phyloP scores from a whole-genome alignment of 2,113 vertebrate species.

The Lipophrys pholis region DNA sequence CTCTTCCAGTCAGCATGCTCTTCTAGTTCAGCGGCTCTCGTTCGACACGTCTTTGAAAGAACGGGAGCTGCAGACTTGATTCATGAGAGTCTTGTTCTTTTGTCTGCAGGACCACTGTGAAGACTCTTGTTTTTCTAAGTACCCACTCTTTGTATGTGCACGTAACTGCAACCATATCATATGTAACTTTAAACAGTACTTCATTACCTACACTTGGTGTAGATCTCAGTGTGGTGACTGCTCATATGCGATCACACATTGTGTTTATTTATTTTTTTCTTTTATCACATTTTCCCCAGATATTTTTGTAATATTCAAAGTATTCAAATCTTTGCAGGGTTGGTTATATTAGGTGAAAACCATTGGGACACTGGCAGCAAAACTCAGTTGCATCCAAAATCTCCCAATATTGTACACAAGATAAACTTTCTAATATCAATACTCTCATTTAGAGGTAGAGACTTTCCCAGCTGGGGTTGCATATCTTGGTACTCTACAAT shows the following conservation, averaged over 20 bases:
- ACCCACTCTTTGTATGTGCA: not conserved
- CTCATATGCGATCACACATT: not conserved
- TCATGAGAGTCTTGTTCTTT: slow-evolving; percentile 4
- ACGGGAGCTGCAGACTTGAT: not conserved
- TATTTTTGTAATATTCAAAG: not conserved
- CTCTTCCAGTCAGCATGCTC: slow-evolving; percentile 11
- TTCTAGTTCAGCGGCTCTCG: slow-evolving; percentile 4
- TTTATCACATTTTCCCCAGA: not conserved
- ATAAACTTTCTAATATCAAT: not conserved
- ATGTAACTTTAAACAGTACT: not conserved
- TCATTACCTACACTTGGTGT: not conserved
- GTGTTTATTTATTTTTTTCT: not conserved
- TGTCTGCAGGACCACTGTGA: not conserved
- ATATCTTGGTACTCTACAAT: too few species aligned
- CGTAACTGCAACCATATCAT: not conserved
- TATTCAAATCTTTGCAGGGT: not conserved
- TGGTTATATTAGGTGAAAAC: not conserved
- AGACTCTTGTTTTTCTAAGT: not conserved
- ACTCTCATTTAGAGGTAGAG: too few species aligned
- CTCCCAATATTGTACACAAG: not conserved
- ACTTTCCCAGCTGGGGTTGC: too few species aligned
- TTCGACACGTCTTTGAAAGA: slow-evolving; percentile 6
- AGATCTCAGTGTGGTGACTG: not conserved
- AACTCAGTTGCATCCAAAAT: not conserved
- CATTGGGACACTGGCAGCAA: not conserved